Percentiles rank a stretch among this genome's conserved stretches.
These are phyloP conservation scores for Lichenostomus cassidix DNA, from an alignment of 2,113 vertebrate genomes.

Conservation along the genomic window DNA sequence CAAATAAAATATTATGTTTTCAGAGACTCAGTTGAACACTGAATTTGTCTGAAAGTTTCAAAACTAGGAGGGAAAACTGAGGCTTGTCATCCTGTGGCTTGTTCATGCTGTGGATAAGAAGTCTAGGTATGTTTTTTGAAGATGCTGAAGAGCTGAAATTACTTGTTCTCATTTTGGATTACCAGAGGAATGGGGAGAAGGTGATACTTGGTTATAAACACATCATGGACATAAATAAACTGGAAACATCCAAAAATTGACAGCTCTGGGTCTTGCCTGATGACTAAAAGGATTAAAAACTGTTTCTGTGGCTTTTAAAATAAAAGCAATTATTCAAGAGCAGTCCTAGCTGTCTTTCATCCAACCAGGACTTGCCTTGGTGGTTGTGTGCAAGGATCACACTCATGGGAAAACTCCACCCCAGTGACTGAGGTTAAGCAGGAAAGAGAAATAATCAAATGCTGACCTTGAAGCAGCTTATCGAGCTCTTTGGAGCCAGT, in stretches of 20 bases:
- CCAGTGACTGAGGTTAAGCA: neutral
- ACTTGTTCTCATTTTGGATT: neutral
- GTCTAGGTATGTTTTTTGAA: rapidly evolving
- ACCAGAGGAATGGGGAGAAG: neutral
- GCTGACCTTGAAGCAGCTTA: conserved; percentile 89
- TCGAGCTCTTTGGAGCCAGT: conserved; percentile 97
- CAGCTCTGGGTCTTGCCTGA: neutral
- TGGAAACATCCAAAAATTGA: neutral
- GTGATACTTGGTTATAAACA: neutral
- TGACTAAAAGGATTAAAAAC: neutral
- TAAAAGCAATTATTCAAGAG: neutral
- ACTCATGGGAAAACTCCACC: neutral
- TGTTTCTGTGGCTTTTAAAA: neutral
- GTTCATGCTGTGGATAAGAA: neutral
- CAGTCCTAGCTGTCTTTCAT: neutral
- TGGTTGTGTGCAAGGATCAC: neutral
- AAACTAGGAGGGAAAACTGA: neutral
- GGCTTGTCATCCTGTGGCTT: neutral
- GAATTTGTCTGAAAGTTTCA: neutral
- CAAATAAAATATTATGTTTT: too few relatives aligned
- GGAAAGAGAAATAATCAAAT: neutral
- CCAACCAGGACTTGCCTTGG: neutral
- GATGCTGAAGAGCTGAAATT: neutral
- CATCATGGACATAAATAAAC: neutral
- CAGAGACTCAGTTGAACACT: neutral